A percentile compares a stretch with the other conserved stretches of the same genome.
phyloP scores from a whole-genome alignment of 1,140 invertebrate species.

The Zaprionus tsacasi region DNA sequence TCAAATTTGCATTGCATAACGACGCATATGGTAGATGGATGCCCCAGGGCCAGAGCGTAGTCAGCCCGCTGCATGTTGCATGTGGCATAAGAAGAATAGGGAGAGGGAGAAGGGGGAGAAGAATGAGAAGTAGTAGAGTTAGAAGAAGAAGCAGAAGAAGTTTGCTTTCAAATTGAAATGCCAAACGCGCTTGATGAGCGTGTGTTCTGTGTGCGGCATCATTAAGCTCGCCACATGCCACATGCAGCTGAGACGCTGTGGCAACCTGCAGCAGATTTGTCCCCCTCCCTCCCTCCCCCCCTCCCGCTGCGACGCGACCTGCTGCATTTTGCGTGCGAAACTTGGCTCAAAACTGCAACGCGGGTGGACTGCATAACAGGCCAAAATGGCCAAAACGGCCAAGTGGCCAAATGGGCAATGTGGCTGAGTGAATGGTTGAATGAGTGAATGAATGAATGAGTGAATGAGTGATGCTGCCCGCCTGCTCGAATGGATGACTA shows the following conservation, averaged over 20 bases:
- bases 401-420: not conserved
- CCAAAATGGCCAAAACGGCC: conserved; percentile 31
- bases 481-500: conserved; percentile 50
- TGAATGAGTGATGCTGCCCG: conserved; percentile 7
- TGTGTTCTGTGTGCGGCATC: conserved; percentile 60
- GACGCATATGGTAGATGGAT: not conserved
- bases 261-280: conserved; percentile 29
- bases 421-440: not conserved
- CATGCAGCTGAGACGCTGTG: conserved; percentile 23
- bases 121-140: no score
- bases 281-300: conserved; percentile 25
- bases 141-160: conserved; percentile 7
- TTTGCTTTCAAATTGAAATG: conserved; percentile 73
- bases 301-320: conserved; percentile 35
- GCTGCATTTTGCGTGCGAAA: conserved; percentile 66
- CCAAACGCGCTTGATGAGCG: conserved; percentile 70
- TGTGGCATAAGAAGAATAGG: conserved; percentile 24
- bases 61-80: conserved; percentile 27
- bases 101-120: no score
- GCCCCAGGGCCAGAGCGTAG: conserved; percentile 9
- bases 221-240: conserved; percentile 57
- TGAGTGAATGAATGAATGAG: not conserved
- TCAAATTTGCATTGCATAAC: not conserved
- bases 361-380: conserved; percentile 53
- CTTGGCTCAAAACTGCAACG: conserved; percentile 53